Conservation (phyloP, 2,113 vertebrate genomes). For the Ariopsis seemanni region DNA sequence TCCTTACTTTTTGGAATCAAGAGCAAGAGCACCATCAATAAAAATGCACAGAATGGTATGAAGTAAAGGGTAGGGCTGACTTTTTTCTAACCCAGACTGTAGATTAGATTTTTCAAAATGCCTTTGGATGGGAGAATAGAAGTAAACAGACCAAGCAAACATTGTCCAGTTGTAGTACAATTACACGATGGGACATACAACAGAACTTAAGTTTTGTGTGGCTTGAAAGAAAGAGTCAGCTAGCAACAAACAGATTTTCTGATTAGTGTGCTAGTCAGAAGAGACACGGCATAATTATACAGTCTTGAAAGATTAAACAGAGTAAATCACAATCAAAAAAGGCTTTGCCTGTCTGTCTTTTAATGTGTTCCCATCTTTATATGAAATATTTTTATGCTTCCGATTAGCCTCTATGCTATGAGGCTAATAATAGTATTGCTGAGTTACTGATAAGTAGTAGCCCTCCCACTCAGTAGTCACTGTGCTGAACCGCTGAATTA, state of each 20-base stretch:
- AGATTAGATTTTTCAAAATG: background rate
- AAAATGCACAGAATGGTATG: background rate
- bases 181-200: background rate
- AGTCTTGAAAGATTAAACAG: background rate
- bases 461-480: background rate
- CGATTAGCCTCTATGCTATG: background rate
- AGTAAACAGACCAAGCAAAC: background rate
- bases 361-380: background rate
- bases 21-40: background rate
- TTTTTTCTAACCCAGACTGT: background rate
- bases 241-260: background rate
- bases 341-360: background rate
- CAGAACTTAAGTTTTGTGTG: background rate
- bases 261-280: background rate
- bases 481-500: background rate
- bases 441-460: background rate
- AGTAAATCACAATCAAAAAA: background rate
- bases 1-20: background rate
- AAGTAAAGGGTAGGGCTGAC: background rate
- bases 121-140: background rate
- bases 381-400: background rate
- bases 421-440: background rate
- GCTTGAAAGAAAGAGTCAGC: background rate
- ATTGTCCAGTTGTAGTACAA: background rate
- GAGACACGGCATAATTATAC: background rate